phyloP scores from a whole-genome alignment of 2,888 invertebrate genomes.

The Ptychoptera albimana region DNA sequence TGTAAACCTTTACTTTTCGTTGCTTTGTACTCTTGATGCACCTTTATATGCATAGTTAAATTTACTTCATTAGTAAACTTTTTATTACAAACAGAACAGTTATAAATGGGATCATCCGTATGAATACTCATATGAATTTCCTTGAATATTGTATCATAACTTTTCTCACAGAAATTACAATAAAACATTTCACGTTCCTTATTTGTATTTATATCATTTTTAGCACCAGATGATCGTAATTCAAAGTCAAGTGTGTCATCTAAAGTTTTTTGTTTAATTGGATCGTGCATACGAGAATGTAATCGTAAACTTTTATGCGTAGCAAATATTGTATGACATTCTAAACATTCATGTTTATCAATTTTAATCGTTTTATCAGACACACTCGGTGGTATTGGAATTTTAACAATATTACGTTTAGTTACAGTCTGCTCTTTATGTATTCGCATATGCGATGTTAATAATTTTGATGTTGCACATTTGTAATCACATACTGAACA shows the following conservation, averaged over 20 bases:
- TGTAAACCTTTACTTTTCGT: slow-evolving; percentile 3
- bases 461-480: too few species aligned
- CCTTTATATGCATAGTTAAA: slow-evolving; percentile 56
- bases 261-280: slow-evolving; percentile 36
- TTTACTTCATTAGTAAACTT: slow-evolving; percentile 49
- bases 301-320: slow-evolving; percentile 27
- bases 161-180: slow-evolving; percentile 38
- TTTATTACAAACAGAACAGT: slow-evolving; percentile 54
- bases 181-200: slow-evolving; percentile 24
- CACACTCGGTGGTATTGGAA: too few species aligned
- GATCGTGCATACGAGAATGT: slow-evolving; percentile 59
- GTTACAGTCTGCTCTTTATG: too few species aligned
- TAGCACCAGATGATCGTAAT: slow-evolving; percentile 21
- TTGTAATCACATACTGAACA: too few species aligned
- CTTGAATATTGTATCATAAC: slow-evolving; percentile 33
- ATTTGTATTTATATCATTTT: slow-evolving; percentile 16
- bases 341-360: neutral
- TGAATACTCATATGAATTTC: slow-evolving; percentile 53
- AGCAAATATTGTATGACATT: slow-evolving; percentile 2
- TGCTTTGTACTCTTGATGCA: slow-evolving; percentile 33
- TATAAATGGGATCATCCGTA: slow-evolving; percentile 35
- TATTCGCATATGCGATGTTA: too few species aligned
- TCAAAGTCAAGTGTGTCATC: slow-evolving; percentile 15
- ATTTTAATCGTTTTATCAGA: too few species aligned
- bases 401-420: too few species aligned